Evolutionary conservation across 1,140 invertebrate species (phyloP).

Genomic region (Sitobion miscanthi): DNA sequence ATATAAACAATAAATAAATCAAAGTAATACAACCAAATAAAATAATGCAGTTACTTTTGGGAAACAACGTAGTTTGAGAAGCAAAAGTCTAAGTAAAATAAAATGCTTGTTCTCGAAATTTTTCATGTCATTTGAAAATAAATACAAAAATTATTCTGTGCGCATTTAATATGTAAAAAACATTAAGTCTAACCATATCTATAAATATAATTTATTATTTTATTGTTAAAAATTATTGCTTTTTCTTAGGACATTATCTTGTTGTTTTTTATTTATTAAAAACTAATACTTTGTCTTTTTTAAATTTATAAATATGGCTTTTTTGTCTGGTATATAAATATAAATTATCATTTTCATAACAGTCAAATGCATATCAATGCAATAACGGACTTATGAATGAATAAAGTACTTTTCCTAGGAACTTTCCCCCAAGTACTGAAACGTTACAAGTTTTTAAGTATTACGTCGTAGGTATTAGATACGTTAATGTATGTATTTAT

Average conservation of each 20-base stretch:
- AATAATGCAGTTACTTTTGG: conserved; percentile 35
- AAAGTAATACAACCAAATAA: conserved; percentile 49
- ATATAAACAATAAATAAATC: conserved; percentile 53
- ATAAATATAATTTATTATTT: conserved; percentile 13
- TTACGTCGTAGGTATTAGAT: background rate
- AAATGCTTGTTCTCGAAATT: conserved; percentile 49
- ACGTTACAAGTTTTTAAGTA: conserved; percentile 21
- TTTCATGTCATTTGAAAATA: background rate
- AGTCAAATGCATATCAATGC: background rate
- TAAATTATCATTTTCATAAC: background rate
- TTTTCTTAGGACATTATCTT: conserved; percentile 37
- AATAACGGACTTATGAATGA: background rate
- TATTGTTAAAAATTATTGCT: conserved; percentile 51
- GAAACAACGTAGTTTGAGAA: conserved; percentile 27
- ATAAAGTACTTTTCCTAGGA: conserved; percentile 50
- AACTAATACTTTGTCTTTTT: conserved; percentile 39
- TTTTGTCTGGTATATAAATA: conserved; percentile 17
- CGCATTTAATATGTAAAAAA: conserved; percentile 37
- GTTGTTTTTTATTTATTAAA: conserved; percentile 28
- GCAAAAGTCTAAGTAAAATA: conserved; percentile 28
- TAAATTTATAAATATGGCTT: conserved; percentile 42
- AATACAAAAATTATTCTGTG: conserved; percentile 44
- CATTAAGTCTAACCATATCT: conserved; percentile 30
- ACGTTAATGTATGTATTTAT: background rate
- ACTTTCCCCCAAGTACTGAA: conserved; percentile 54